Conservation (phyloP, 1,140 invertebrate genomes). For the Argopecten irradians region DNA sequence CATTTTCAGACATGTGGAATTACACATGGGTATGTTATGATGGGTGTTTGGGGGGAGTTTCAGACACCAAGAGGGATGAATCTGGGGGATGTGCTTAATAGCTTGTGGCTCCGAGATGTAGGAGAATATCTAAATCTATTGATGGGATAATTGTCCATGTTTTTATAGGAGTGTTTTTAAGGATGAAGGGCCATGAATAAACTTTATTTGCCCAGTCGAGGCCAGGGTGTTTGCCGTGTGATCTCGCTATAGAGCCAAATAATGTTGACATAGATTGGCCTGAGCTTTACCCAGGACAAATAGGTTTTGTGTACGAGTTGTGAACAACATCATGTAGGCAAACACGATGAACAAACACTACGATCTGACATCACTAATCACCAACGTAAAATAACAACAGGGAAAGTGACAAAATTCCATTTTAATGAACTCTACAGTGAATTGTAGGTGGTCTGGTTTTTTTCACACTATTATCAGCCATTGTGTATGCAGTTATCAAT, state of each 20-base stretch:
- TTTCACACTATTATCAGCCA: neutral
- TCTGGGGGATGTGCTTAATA: neutral
- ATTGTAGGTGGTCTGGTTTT: neutral
- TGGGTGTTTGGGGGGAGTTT: neutral
- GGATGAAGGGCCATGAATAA: constrained; percentile 32
- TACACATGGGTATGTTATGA: neutral
- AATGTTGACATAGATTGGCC: constrained; percentile 58
- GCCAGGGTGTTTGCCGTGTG: constrained; percentile 42
- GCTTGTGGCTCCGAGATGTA: neutral
- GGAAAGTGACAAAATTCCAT: constrained; percentile 15
- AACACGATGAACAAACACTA: constrained; percentile 51
- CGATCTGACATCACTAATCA: constrained; percentile 56
- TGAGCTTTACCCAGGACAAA: constrained; percentile 47
- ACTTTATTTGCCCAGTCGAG: constrained; percentile 44
- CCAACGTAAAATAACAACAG: constrained; percentile 34
- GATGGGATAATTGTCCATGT: neutral
- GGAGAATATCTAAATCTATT: neutral
- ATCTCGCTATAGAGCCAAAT: constrained; percentile 24
- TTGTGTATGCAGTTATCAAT: neutral
- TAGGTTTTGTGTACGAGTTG: constrained; percentile 57
- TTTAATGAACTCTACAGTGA: neutral
- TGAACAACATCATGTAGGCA: constrained; percentile 55
- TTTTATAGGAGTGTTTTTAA: constrained; percentile 25
- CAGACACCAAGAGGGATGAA: neutral
- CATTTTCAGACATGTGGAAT: neutral